phyloP scores from a whole-genome alignment of 2,888 invertebrate genomes.

The Conops quadrifasciatus region DNA sequence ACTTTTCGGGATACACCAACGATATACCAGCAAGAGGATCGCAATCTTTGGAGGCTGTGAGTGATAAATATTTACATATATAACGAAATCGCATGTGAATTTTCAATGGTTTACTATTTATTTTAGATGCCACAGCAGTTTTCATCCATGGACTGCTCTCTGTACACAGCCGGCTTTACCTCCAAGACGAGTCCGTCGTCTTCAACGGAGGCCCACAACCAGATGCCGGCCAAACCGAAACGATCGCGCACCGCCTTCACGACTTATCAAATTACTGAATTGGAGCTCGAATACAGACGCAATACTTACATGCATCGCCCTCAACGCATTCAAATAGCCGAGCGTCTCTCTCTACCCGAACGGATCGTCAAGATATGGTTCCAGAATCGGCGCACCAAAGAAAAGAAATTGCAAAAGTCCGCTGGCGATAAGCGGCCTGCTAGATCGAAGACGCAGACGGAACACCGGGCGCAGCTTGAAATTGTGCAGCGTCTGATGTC shows the following conservation, averaged over 20 bases:
- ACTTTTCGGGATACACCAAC: neutral
- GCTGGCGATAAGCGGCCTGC: slow-evolving; percentile 42
- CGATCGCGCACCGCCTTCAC: slow-evolving; percentile 94
- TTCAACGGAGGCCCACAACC: neutral
- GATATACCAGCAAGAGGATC: neutral
- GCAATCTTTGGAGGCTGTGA: no score
- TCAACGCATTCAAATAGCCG: slow-evolving; percentile 94
- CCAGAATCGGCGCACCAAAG: slow-evolving; percentile 73
- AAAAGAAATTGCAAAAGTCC: neutral
- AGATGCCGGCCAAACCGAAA: slow-evolving; percentile 66
- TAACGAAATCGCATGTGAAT: no score
- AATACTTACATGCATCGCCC: slow-evolving; percentile 92
- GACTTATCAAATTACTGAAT: slow-evolving; percentile 90
- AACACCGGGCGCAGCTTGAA: slow-evolving; percentile 52
- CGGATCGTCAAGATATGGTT: slow-evolving; percentile 89
- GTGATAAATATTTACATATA: no score
- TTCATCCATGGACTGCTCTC: neutral
- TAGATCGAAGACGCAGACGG: slow-evolving; percentile 50
- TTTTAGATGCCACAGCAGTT: no score
- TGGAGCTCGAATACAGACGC: slow-evolving; percentile 95
- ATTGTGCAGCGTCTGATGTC: slow-evolving; percentile 56
- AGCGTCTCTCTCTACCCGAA: slow-evolving; percentile 87
- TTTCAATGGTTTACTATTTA: neutral
- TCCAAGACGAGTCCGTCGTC: neutral
- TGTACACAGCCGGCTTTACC: neutral